Conservation (phyloP, 2,113 vertebrate genomes). For the Oxyruncus cristatus region DNA sequence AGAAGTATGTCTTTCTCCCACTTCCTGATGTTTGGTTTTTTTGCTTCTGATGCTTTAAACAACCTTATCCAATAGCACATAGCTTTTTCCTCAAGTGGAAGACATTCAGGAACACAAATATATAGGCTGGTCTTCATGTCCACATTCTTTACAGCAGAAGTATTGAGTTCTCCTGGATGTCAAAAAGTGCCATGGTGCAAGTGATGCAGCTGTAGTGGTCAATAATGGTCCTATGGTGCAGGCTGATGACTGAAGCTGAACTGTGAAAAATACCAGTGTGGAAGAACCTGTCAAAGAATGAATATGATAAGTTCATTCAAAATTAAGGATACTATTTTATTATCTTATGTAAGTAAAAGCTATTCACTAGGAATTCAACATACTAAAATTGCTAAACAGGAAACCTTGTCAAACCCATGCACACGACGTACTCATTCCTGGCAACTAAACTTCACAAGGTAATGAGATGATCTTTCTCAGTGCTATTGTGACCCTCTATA, state of each 20-base stretch:
- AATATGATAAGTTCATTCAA: not conserved
- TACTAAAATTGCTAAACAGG: not conserved
- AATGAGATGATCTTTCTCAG: not conserved
- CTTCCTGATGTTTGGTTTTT: not conserved
- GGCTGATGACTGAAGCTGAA: not conserved
- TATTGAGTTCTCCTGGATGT: not conserved
- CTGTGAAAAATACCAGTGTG: not conserved
- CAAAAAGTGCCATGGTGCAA: not conserved
- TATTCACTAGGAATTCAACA: not conserved
- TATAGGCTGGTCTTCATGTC: not conserved
- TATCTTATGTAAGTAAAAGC: not conserved
- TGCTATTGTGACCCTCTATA: not conserved
- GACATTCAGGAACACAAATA: not conserved
- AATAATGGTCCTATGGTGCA: not conserved
- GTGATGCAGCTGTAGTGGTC: not conserved
- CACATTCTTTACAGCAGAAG: not conserved
- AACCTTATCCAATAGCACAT: not conserved
- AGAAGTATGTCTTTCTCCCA: not conserved
- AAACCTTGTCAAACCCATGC: not conserved
- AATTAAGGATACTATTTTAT: not conserved
- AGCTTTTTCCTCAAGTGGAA: not conserved
- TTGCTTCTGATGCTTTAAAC: not conserved
- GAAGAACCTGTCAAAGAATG: conserved; percentile 40
- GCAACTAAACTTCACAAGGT: not conserved
- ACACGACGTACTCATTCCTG: not conserved